Conservation (phyloP, 2,113 vertebrate genomes). For the Condylura cristata region DNA sequence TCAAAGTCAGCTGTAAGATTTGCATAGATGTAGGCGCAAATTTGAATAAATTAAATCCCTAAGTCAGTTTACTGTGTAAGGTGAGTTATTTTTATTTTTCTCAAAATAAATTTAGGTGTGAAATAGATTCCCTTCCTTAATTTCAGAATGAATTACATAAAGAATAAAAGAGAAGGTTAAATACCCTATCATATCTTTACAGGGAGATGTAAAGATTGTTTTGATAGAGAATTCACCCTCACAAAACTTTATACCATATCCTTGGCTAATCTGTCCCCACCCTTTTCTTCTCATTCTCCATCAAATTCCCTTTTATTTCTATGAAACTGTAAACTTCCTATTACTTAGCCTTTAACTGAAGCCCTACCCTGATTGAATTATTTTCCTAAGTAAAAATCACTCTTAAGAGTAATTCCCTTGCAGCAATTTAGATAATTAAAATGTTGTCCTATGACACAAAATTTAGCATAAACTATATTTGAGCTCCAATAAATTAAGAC, state of each 20-base stretch:
- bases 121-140: background rate
- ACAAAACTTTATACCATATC: background rate
- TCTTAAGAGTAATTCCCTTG: background rate
- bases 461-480: background rate
- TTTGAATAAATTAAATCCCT: background rate
- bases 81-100: background rate
- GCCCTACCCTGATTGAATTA: background rate
- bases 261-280: background rate
- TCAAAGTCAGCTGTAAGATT: background rate
- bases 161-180: background rate
- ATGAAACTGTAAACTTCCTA: background rate
- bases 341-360: background rate
- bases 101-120: background rate
- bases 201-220: background rate
- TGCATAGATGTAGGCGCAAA: background rate
- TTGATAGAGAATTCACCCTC: background rate
- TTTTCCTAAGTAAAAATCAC: background rate
- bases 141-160: constrained; percentile 1
- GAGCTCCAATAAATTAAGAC: background rate
- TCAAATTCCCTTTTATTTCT: background rate
- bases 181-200: background rate
- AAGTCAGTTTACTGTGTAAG: background rate
- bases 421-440: constrained; percentile 7
- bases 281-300: background rate
- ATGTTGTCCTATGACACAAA: background rate